These are phyloP conservation scores for Dascyllus trimaculatus DNA, from an alignment of 2,113 vertebrate species.

Conservation along the genomic window DNA sequence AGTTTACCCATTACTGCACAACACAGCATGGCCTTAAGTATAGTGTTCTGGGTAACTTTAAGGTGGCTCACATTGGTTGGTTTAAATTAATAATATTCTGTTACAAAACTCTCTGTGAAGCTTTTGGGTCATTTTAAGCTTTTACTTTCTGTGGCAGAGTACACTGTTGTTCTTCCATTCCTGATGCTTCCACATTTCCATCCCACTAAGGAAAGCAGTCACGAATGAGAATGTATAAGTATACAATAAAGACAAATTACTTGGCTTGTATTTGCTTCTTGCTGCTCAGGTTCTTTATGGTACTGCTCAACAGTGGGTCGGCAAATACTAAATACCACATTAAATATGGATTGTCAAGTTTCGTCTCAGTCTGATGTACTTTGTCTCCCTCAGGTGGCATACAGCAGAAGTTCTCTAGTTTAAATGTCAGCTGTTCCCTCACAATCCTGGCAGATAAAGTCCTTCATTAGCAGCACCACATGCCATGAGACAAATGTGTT, in stretches of 20 bases:
- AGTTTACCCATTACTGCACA: too few relatives aligned
- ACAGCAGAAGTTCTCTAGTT: not conserved
- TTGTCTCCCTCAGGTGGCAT: conserved; percentile 77
- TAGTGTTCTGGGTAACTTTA: too few relatives aligned
- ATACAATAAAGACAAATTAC: not conserved
- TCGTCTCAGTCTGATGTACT: conserved; percentile 53
- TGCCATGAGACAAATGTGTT: too few relatives aligned
- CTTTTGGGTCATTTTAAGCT: not conserved
- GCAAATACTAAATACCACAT: not conserved
- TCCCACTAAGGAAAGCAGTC: not conserved
- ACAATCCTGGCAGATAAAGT: not conserved
- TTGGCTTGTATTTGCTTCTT: not conserved
- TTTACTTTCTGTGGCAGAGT: not conserved
- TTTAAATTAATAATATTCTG: not conserved
- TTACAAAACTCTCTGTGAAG: not conserved
- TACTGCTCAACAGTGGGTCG: not conserved
- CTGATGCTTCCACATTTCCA: not conserved
- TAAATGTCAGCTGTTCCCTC: not conserved
- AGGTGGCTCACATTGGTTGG: too few relatives aligned
- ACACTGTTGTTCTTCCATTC: too few relatives aligned
- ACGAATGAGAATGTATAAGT: not conserved
- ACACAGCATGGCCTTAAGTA: too few relatives aligned
- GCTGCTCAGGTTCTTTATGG: not conserved
- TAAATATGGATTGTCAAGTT: not conserved
- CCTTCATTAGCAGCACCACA: too few relatives aligned